Evolutionary conservation across 2,888 invertebrate species (phyloP).

Genomic region (Callyntrura guangdongensis): DNA sequence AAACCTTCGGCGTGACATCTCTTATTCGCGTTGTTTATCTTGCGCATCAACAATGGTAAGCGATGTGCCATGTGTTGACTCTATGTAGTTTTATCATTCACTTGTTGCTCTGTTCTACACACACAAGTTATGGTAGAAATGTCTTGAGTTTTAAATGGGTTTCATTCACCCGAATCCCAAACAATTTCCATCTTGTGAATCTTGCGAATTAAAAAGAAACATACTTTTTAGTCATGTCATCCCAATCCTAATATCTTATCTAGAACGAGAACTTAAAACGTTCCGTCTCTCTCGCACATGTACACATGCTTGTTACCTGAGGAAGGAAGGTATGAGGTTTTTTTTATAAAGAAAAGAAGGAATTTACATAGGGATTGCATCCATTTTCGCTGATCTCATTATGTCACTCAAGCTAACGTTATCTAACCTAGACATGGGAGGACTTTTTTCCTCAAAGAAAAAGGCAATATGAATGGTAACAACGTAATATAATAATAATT

Average conservation of each 20-base stretch:
- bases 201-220: slow-evolving; percentile 27
- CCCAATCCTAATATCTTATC: slow-evolving; percentile 47
- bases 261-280: neutral
- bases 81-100: neutral
- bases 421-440: slow-evolving; percentile 71
- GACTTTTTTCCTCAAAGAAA: slow-evolving; percentile 47
- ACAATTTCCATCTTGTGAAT: slow-evolving; percentile 33
- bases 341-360: slow-evolving; percentile 40
- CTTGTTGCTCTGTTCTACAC: neutral
- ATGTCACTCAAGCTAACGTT: slow-evolving; percentile 79
- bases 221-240: slow-evolving; percentile 48
- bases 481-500: slow-evolving; percentile 56
- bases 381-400: slow-evolving; percentile 76
- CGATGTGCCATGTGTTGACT: slow-evolving; percentile 7
- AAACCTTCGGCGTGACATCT: neutral
- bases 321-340: slow-evolving; percentile 49
- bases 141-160: slow-evolving; percentile 9
- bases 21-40: neutral
- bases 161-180: slow-evolving; percentile 20
- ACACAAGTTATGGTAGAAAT: neutral
- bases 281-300: slow-evolving; percentile 27
- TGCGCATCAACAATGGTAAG: slow-evolving; percentile 3
- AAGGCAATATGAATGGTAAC: slow-evolving; percentile 42
- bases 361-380: slow-evolving; percentile 70
- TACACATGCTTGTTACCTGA: slow-evolving; percentile 24